phyloP scores from a whole-genome alignment of 2,113 vertebrate genomes.

The Halichoerus grypus region DNA sequence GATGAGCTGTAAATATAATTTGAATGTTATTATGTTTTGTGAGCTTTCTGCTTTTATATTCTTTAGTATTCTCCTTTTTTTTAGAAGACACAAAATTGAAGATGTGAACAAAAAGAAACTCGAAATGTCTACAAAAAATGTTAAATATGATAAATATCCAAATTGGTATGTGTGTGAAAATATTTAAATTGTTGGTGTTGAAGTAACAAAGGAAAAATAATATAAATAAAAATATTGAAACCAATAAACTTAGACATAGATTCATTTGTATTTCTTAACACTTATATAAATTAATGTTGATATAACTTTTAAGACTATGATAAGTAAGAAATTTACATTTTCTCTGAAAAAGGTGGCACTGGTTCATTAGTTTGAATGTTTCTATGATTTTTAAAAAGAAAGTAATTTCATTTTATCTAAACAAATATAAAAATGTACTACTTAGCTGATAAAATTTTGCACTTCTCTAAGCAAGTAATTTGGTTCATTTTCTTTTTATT shows the following conservation, averaged over 20 bases:
- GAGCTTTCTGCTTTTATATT: not conserved
- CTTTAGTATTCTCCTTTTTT: not conserved
- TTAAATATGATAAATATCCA: not conserved
- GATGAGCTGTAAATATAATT: not conserved
- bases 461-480: conserved; percentile 53
- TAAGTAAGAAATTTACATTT: conserved; percentile 9
- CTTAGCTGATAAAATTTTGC: not conserved
- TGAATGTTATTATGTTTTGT: not conserved
- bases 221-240: not conserved
- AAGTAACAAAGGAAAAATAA: not conserved
- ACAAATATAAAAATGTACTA: conserved; percentile 43
- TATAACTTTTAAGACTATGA: not conserved
- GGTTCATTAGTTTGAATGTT: conserved; percentile 6
- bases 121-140: not conserved
- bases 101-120: not conserved
- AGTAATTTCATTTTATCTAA: conserved; percentile 57
- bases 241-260: not conserved
- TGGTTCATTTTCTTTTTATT: conserved; percentile 18
- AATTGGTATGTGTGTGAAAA: not conserved
- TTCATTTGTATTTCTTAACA: not conserved
- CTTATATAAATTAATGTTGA: not conserved
- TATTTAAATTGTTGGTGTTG: not conserved
- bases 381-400: conserved; percentile 41
- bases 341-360: not conserved
- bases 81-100: not conserved